A percentile compares a stretch with the other conserved stretches of the same genome.
Conservation (phyloP, 2,888 invertebrate genomes). For the Alsophila aescularia region DNA sequence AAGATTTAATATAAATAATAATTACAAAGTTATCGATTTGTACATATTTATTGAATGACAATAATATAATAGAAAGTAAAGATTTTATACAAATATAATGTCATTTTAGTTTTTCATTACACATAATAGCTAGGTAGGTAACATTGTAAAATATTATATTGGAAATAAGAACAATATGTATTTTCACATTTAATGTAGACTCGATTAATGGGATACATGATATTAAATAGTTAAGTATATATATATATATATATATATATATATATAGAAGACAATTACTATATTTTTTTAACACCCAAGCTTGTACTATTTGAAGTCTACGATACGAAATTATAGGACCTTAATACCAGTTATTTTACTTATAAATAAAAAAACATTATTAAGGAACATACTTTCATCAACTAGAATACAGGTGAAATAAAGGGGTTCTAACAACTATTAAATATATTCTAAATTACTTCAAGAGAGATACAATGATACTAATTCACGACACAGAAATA, state of each 20-base stretch:
- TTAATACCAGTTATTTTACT: conserved; percentile 77
- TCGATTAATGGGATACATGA: conserved; percentile 35
- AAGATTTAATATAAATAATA: conserved; percentile 78
- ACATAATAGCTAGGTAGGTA: conserved; percentile 60
- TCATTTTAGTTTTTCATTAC: conserved; percentile 73
- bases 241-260: no score
- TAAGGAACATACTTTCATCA: conserved; percentile 69
- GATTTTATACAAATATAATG: conserved; percentile 81
- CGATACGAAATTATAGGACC: conserved; percentile 57
- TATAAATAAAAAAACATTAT: conserved; percentile 77
- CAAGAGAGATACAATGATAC: conserved; percentile 38
- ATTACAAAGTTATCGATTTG: conserved; percentile 77
- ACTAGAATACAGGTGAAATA: conserved; percentile 46
- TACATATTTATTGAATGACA: conserved; percentile 79
- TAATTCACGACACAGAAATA: conserved; percentile 29
- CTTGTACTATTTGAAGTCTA: conserved; percentile 42
- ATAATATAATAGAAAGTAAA: conserved; percentile 77
- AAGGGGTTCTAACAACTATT: conserved; percentile 24
- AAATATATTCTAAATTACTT: conserved; percentile 34
- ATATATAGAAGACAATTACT: conserved; percentile 34
- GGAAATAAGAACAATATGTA: conserved; percentile 60
- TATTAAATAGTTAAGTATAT: conserved; percentile 33
- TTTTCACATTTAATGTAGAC: conserved; percentile 44
- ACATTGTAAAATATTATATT: conserved; percentile 59
- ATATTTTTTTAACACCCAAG: conserved; percentile 33